Evolutionary conservation across 2,797 vertebrate species (phyloP), one percentile per base, ranked within the genome.

Genomic region (Cheirogaleus major): DNA sequence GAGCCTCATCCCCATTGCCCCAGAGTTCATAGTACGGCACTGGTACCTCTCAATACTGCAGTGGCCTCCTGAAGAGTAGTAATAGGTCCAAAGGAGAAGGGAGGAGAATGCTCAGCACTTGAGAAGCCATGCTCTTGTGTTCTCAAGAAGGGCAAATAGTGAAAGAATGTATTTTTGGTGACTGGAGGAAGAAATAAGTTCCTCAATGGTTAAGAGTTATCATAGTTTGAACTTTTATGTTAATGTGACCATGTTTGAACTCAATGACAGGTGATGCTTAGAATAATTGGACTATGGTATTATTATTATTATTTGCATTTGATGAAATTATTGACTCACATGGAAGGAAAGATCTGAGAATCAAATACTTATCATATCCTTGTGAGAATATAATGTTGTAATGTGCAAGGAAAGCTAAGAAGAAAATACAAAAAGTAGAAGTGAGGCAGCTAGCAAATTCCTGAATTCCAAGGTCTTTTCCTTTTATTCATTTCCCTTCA

Each of bases 401-500:
- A 75, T 70, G 9, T 32, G 4, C 18, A 57, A 81, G 23, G 2
- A 50, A 79, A 79, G 12, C 23, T 91, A 41, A 59, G 38, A 93
- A 59, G 13, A 65, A 80, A 72, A 55, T 67, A 45, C 23, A 41
- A 43, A 78, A 22, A 38, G 27, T 35, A 45, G 87, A 91, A 95
- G 55, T 69, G 32, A 93, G 41, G 23, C 27, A 90, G 52, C 14
- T 57, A 86, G 55, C 9, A 96, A 82, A 95, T 82, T 75, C 10
- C 35, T 55, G 32, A 87, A 59, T 87, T 50, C 22, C 13, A 70
- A 41, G 12, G 2, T 92, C 70, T 75, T 93, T 94, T 75, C 25
- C 63, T 78, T 89, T 72, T 38, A 65, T 32, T 91, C 83, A 70
- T 81, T 87, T 97, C 25, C 45, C 72, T 57, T 82, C 48, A 63